Evolutionary conservation across 1,140 invertebrate species (phyloP).

Genomic region (Cydia fagiglandana): DNA sequence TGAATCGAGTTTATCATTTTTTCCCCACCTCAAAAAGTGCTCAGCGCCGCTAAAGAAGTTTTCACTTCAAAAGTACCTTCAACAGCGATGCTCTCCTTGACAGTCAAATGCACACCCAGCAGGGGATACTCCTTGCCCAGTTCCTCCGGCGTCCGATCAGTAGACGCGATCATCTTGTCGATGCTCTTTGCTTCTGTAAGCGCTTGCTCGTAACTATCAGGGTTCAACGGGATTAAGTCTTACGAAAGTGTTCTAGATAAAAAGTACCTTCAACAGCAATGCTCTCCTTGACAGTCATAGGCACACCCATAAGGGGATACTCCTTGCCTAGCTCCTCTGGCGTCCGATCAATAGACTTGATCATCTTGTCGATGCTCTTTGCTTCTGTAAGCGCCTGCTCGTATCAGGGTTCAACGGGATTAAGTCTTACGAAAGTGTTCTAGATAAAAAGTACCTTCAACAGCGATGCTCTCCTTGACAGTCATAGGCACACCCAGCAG

Average conservation of each 20-base stretch:
- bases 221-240: too few relatives aligned
- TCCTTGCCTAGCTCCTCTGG: constrained; percentile 73
- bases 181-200: constrained; percentile 82
- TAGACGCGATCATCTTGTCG: constrained; percentile 71
- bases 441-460: constrained; percentile 80
- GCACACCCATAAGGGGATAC: constrained; percentile 86
- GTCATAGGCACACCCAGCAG: constrained; percentile 88
- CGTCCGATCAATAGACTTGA: constrained; percentile 57
- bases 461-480: constrained; percentile 86
- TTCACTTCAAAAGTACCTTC: constrained; percentile 83
- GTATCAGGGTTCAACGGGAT: too few relatives aligned
- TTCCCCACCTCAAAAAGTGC: too few relatives aligned
- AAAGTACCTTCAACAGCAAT: constrained; percentile 83
- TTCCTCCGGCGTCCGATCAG: constrained; percentile 58
- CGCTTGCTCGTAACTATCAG: constrained; percentile 85
- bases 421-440: background rate
- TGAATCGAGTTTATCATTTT: too few relatives aligned
- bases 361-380: constrained; percentile 72
- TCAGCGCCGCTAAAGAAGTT: too few relatives aligned
- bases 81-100: constrained; percentile 86
- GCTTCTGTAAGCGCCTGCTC: constrained; percentile 85
- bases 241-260: background rate
- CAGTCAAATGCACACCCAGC: constrained; percentile 87
- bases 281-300: constrained; percentile 88
- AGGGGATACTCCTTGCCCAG: constrained; percentile 82